Conservation (phyloP, 2,113 vertebrate species). For the Planiliza haematocheilus region DNA sequence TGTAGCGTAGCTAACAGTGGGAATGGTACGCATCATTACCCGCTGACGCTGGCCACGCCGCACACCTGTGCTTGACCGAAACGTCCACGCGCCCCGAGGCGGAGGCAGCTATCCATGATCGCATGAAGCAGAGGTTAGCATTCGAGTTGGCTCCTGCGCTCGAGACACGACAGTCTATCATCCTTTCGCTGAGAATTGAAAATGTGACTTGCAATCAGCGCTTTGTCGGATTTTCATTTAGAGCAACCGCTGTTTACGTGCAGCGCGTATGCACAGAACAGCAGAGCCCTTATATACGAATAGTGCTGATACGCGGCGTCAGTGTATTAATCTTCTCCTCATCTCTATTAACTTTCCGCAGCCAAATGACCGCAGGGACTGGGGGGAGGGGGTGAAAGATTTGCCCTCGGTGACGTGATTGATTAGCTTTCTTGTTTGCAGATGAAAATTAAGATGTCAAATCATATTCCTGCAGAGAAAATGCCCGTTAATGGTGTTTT, state of each 20-base stretch:
- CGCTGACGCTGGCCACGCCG: conserved; percentile 33
- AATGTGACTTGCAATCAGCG: conserved; percentile 25
- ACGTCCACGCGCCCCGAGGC: conserved; percentile 48
- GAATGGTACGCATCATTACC: conserved; percentile 63
- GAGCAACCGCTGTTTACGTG: background rate
- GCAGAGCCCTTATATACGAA: conserved; percentile 19
- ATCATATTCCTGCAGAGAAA: conserved; percentile 83
- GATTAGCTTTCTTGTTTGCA: conserved; percentile 83
- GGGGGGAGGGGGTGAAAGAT: conserved; percentile 47
- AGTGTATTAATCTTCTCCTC: conserved; percentile 63
- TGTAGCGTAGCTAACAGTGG: conserved; percentile 44
- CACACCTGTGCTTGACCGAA: conserved; percentile 45
- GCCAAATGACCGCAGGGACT: conserved; percentile 68
- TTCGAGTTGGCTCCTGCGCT: background rate
- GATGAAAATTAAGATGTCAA: conserved; percentile 89
- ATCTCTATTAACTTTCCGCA: conserved; percentile 65
- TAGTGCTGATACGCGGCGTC: conserved; percentile 19
- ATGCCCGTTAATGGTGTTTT: conserved; percentile 82
- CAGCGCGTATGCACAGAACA: background rate
- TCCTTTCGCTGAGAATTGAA: conserved; percentile 10
- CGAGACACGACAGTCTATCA: background rate
- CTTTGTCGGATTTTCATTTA: conserved; percentile 11
- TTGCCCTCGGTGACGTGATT: conserved; percentile 61
- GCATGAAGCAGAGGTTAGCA: conserved; percentile 24
- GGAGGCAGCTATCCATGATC: conserved; percentile 35